These are phyloP conservation scores for Limosa lapponica DNA, from an alignment of 2,797 vertebrate species.

Conservation along the genomic window DNA sequence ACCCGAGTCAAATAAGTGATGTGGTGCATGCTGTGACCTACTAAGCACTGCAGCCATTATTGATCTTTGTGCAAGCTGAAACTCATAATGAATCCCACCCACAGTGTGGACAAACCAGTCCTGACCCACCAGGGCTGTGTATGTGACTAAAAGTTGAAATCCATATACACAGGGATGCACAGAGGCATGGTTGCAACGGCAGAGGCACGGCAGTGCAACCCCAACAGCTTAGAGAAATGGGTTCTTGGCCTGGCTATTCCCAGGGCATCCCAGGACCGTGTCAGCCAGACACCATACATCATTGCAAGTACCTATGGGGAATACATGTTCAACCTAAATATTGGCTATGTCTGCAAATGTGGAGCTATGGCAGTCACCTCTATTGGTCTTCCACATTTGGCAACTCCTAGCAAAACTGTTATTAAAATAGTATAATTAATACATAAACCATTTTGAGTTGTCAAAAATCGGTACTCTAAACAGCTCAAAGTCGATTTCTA, in stretches of 20 bases:
- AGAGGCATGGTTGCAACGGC: neutral
- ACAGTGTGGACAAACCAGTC: neutral
- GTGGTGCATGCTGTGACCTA: neutral
- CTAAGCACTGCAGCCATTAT: neutral
- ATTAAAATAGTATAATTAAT: neutral
- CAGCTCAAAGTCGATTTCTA: neutral
- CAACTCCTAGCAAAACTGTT: neutral
- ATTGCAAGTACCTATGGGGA: neutral
- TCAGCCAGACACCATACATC: neutral
- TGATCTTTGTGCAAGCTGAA: neutral
- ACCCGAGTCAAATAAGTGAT: neutral
- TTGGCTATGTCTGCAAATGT: neutral
- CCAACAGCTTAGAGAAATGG: neutral
- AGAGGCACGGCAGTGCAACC: no score
- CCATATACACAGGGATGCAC: accelerated
- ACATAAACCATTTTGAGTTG: neutral
- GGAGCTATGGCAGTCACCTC: neutral
- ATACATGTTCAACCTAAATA: neutral
- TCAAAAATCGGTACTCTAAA: neutral
- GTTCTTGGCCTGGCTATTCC: neutral
- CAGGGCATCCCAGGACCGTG: neutral
- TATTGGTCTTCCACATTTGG: neutral
- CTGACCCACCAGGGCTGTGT: accelerated
- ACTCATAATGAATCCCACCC: accelerated
- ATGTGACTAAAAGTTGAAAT: neutral